These are phyloP conservation scores for Chaetodon trifasciatus DNA, from an alignment of 2,797 vertebrate genomes.

Conservation along the genomic window DNA sequence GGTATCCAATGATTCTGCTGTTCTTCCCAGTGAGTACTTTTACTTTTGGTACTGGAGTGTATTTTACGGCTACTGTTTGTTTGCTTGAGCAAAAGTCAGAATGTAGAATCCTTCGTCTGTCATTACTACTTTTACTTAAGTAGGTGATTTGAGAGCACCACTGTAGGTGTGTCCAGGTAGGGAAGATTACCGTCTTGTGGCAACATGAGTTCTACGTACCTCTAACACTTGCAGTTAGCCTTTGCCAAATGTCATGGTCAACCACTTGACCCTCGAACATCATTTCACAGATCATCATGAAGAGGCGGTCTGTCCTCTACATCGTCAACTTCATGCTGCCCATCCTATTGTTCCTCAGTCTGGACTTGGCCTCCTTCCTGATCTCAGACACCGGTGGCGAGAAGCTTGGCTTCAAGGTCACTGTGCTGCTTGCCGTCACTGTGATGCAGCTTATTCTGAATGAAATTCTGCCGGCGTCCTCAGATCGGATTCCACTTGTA, in stretches of 20 bases:
- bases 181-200: background rate
- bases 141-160: too few relatives aligned
- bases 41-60: too few relatives aligned
- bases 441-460: constrained; percentile 88
- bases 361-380: constrained; percentile 85
- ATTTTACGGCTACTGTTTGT: too few relatives aligned
- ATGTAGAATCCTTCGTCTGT: too few relatives aligned
- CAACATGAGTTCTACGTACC: background rate
- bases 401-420: constrained; percentile 87
- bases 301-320: constrained; percentile 62
- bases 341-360: constrained; percentile 79
- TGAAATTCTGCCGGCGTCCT: constrained; percentile 86
- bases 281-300: constrained; percentile 66
- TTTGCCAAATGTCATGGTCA: background rate
- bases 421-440: constrained; percentile 85
- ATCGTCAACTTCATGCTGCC: constrained; percentile 71
- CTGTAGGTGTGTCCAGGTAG: too few relatives aligned
- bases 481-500: constrained; percentile 85
- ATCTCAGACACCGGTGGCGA: constrained; percentile 80
- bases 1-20: too few relatives aligned
- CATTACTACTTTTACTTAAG: too few relatives aligned
- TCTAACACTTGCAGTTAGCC: background rate
- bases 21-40: too few relatives aligned
- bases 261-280: background rate
- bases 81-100: too few relatives aligned